Conservation (phyloP, 2,888 invertebrate genomes). For the Diploptera punctata region DNA sequence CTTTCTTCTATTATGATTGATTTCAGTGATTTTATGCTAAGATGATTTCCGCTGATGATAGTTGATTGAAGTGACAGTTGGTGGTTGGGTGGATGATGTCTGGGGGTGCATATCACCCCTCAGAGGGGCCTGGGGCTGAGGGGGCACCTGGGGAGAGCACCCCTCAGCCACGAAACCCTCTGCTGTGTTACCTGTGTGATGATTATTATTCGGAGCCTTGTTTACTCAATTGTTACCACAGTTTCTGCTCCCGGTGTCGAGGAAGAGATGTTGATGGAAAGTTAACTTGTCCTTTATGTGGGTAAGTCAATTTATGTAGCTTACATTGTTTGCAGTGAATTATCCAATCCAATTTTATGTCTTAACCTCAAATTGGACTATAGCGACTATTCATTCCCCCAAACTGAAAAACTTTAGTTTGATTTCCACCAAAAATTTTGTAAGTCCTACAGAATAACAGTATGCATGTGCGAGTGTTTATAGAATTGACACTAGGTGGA, state of each 20-base stretch:
- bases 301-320: conserved; percentile 61
- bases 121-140: conserved; percentile 30
- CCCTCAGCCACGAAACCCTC: conserved; percentile 60
- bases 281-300: conserved; percentile 70
- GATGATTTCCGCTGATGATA: conserved; percentile 26
- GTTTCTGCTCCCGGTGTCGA: conserved; percentile 71
- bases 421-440: too few species aligned
- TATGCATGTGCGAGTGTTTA: too few species aligned
- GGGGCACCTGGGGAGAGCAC: conserved; percentile 36
- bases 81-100: conserved; percentile 38
- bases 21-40: conserved; percentile 21
- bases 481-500: too few species aligned
- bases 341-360: too few species aligned
- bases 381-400: too few species aligned
- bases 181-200: conserved; percentile 70
- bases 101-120: conserved; percentile 38
- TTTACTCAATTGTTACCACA: conserved; percentile 72
- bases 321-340: too few species aligned
- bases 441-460: too few species aligned
- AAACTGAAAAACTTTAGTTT: too few species aligned
- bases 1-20: not conserved
- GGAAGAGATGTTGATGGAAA: conserved; percentile 67
- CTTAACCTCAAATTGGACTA: too few species aligned
- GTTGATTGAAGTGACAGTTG: conserved; percentile 18
- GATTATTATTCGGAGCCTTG: conserved; percentile 73